Conservation (phyloP, 2,797 vertebrate genomes). For the Oceanodroma leucorhoa region DNA sequence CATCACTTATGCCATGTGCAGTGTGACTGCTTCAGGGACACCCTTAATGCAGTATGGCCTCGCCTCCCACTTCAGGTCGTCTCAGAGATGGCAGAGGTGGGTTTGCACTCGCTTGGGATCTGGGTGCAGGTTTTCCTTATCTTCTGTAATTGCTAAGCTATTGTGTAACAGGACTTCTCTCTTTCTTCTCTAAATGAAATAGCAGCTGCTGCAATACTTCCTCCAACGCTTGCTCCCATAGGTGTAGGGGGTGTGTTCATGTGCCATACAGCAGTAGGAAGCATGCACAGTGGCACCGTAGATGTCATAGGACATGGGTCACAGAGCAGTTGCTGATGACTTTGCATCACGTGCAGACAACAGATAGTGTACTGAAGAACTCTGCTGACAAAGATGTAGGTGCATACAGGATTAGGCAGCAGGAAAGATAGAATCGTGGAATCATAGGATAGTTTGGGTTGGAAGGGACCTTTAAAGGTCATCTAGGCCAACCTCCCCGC, state of each 20-base stretch:
- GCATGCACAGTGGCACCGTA: background rate
- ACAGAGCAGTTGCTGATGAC: background rate
- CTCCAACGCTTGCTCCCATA: background rate
- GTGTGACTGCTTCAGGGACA: background rate
- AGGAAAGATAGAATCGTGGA: background rate
- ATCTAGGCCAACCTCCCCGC: background rate
- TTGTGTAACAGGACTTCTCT: background rate
- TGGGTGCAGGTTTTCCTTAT: background rate
- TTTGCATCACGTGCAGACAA: rapidly evolving
- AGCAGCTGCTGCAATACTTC: background rate
- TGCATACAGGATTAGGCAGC: background rate
- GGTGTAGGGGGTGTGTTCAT: background rate
- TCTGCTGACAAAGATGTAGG: background rate
- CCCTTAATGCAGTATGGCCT: background rate
- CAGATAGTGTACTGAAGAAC: background rate
- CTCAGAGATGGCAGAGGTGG: background rate
- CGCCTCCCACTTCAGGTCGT: background rate
- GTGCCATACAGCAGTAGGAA: background rate
- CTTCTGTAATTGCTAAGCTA: background rate
- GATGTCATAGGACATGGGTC: background rate
- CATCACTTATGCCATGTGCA: background rate
- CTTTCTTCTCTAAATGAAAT: background rate
- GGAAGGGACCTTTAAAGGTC: background rate
- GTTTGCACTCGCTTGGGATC: background rate
- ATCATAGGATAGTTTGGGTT: background rate